These are phyloP conservation scores for Tangara arthus DNA, from an alignment of 2,797 vertebrate genomes.

Conservation along the genomic window DNA sequence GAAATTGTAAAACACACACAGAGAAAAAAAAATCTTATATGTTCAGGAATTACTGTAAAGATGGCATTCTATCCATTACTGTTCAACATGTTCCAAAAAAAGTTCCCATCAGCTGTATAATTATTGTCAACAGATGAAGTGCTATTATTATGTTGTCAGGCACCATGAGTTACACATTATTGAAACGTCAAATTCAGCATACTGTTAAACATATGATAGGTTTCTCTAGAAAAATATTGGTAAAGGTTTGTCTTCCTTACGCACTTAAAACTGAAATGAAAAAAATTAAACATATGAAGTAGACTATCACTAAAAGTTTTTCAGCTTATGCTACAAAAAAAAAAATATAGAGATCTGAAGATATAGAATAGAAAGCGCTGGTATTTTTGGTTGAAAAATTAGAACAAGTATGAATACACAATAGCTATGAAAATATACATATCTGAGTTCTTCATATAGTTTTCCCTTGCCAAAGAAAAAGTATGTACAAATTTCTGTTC, in stretches of 20 bases:
- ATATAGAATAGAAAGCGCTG: not conserved
- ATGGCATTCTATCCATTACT: not conserved
- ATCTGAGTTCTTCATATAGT: not conserved
- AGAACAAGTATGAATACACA: not conserved
- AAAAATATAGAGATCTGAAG: not conserved
- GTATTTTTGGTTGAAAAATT: not conserved
- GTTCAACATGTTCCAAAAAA: not conserved
- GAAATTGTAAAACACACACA: not conserved
- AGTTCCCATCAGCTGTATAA: not conserved
- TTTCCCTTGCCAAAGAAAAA: not conserved
- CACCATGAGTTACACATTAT: not conserved
- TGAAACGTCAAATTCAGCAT: not conserved
- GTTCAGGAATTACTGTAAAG: not conserved
- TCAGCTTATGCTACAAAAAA: not conserved
- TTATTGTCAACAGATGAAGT: conserved; percentile 4
- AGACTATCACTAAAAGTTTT: not conserved
- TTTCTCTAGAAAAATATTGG: conserved; percentile 20
- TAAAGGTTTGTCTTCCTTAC: conserved; percentile 7
- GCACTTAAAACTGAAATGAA: not conserved
- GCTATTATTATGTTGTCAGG: conserved; percentile 27
- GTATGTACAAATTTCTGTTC: not conserved
- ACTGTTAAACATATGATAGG: not conserved
- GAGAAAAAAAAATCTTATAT: not conserved
- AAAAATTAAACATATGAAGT: not conserved
- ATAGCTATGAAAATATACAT: not conserved